phyloP scores from a whole-genome alignment of 2,888 invertebrate genomes.

The Megaustenia siamemsis region DNA sequence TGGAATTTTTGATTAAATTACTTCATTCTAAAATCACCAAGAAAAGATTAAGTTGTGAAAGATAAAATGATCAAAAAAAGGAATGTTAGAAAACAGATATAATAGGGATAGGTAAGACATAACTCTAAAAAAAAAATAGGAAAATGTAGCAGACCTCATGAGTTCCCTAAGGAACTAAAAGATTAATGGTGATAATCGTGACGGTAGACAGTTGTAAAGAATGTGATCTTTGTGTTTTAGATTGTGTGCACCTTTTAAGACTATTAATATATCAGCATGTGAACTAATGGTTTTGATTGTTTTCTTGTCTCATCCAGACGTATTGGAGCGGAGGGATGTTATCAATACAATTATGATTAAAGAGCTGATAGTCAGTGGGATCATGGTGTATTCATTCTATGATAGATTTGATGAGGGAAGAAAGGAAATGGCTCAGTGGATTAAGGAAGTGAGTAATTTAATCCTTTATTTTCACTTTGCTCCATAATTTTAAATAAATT shows the following conservation, averaged over 20 bases:
- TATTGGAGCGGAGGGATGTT: neutral
- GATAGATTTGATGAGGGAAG: slow-evolving; percentile 53
- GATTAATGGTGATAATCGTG: too few species aligned
- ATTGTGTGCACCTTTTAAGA: neutral
- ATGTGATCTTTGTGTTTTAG: neutral
- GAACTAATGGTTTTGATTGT: neutral
- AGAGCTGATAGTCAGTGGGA: slow-evolving; percentile 50
- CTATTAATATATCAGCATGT: neutral
- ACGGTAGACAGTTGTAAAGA: neutral
- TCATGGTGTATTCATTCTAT: slow-evolving; percentile 40
- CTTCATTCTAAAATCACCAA: too few species aligned
- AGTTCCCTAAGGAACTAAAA: too few species aligned
- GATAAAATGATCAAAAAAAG: too few species aligned
- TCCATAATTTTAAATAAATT: neutral
- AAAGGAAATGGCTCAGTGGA: slow-evolving; percentile 55
- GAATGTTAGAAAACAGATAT: too few species aligned
- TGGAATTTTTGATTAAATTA: too few species aligned
- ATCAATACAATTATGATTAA: slow-evolving; percentile 48
- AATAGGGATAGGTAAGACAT: too few species aligned
- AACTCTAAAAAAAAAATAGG: too few species aligned
- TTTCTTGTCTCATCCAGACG: neutral
- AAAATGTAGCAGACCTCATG: too few species aligned
- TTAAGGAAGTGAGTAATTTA: slow-evolving; percentile 56
- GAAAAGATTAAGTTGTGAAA: too few species aligned
- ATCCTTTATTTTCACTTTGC: neutral